A percentile compares a stretch with the other conserved stretches of the same genome.
Evolutionary conservation across 2,797 vertebrate genomes (phyloP).

Genomic region (Delichon dasypus): DNA sequence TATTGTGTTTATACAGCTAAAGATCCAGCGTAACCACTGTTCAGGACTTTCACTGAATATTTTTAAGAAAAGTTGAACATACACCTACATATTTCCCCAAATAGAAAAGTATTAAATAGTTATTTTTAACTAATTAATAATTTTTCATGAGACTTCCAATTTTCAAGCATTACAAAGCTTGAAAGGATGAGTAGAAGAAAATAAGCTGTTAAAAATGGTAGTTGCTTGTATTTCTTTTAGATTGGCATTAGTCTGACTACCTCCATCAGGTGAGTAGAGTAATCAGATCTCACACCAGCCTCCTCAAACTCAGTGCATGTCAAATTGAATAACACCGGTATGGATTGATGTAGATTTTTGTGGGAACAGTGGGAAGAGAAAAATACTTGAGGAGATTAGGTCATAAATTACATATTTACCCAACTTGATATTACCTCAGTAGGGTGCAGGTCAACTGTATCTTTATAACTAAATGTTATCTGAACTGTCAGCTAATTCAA

Average conservation of each 20-base stretch:
- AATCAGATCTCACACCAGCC: background rate
- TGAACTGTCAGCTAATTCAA: background rate
- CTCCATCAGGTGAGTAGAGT: background rate
- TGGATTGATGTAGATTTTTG: background rate
- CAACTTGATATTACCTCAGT: background rate
- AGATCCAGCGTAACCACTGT: background rate
- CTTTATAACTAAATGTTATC: background rate
- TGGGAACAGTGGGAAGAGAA: background rate
- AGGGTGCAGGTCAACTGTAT: background rate
- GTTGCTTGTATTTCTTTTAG: background rate
- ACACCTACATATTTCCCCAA: background rate
- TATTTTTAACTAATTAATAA: background rate
- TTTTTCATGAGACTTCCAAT: background rate
- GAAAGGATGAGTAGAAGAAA: background rate
- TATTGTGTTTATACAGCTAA: background rate
- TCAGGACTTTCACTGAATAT: background rate
- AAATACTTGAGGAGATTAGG: background rate
- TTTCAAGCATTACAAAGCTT: background rate
- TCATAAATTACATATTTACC: constrained; percentile 14
- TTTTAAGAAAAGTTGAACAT: background rate
- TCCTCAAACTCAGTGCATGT: background rate
- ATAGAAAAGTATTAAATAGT: background rate
- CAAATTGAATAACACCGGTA: background rate
- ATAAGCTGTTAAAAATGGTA: background rate
- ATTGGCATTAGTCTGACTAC: background rate